Evolutionary conservation across 2,888 invertebrate genomes (phyloP).

Genomic region (Aspidiotus rigidus): DNA sequence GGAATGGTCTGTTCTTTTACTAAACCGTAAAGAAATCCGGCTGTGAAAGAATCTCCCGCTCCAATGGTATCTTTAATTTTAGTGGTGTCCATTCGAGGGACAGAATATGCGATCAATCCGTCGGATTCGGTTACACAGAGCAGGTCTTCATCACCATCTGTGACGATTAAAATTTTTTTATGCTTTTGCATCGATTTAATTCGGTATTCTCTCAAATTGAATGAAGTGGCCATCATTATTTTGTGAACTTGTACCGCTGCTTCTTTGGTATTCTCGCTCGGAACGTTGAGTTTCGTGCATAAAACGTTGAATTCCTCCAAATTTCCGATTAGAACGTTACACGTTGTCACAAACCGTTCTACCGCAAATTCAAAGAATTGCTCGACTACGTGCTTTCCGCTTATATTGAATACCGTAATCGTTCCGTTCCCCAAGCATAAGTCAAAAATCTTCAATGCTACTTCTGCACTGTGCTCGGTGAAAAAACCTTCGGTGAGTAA

Average conservation of each 20-base stretch:
- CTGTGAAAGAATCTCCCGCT: slow-evolving; percentile 24
- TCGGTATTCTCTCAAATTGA: not conserved
- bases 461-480: slow-evolving; percentile 9
- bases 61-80: slow-evolving; percentile 16
- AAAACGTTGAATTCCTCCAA: slow-evolving; percentile 9
- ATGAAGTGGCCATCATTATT: not conserved
- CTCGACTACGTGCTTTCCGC: slow-evolving; percentile 16
- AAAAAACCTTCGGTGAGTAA: slow-evolving; percentile 25
- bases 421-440: slow-evolving; percentile 3
- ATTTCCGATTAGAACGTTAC: slow-evolving; percentile 23
- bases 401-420: slow-evolving; percentile 20
- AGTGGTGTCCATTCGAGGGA: not conserved
- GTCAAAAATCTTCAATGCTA: slow-evolving; percentile 4
- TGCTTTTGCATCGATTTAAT: slow-evolving; percentile 12
- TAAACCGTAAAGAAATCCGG: slow-evolving; percentile 21
- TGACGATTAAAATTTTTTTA: slow-evolving; percentile 22
- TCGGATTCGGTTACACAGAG: slow-evolving; percentile 2
- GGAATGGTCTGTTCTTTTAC: not conserved
- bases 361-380: not conserved
- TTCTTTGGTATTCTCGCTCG: slow-evolving; percentile 4
- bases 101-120: slow-evolving; percentile 1
- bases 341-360: not conserved
- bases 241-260: not conserved
- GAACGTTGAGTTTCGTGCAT: slow-evolving; percentile 1
- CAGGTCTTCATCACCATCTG: slow-evolving; percentile 7